These are phyloP conservation scores for Pseudopipra pipra DNA, from an alignment of 2,113 vertebrate genomes.

Conservation along the genomic window DNA sequence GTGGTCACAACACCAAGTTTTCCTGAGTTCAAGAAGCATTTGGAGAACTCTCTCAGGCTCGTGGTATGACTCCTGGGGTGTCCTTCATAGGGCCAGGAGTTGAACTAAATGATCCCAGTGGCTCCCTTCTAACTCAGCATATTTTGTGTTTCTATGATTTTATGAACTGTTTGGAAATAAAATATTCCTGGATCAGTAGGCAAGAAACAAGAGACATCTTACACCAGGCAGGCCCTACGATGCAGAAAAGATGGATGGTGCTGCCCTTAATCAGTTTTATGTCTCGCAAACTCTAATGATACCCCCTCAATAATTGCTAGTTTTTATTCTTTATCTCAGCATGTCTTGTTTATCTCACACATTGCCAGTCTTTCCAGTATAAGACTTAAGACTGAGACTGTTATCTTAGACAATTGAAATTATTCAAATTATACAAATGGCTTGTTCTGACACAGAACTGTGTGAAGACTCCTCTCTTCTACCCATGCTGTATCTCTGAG, in stretches of 20 bases:
- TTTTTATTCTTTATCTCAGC: slow-evolving; percentile 1
- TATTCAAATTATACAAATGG: background rate
- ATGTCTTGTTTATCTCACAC: background rate
- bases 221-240: background rate
- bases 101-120: background rate
- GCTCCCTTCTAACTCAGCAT: background rate
- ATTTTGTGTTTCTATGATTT: background rate
- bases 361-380: background rate
- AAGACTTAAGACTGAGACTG: background rate
- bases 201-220: background rate
- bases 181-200: background rate
- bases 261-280: background rate
- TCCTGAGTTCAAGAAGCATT: background rate
- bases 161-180: background rate
- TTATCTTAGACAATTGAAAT: background rate
- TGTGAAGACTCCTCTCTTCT: background rate
- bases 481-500: background rate
- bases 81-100: background rate
- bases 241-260: background rate
- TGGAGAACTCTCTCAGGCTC: background rate
- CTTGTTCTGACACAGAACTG: background rate
- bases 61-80: background rate
- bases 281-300: background rate
- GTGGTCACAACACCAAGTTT: background rate
- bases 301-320: background rate